These are phyloP conservation scores for Hemichromis elongatus DNA, from an alignment of 2,113 vertebrate species.

Conservation along the genomic window DNA sequence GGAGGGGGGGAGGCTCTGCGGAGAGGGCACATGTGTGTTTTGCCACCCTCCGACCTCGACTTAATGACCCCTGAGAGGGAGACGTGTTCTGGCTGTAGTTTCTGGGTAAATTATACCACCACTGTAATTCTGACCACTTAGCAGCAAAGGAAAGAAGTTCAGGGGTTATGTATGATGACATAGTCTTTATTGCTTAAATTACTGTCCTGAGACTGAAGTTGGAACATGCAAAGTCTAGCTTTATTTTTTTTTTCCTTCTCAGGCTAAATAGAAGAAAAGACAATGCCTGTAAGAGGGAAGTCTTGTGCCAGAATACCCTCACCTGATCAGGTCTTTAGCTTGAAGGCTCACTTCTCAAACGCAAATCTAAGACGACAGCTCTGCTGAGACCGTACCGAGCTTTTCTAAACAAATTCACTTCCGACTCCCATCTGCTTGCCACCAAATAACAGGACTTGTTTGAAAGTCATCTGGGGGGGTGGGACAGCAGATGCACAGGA, in stretches of 20 bases:
- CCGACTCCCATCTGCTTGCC: conserved; percentile 50
- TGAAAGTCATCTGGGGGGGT: conserved; percentile 60
- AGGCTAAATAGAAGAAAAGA: not conserved
- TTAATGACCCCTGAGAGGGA: conserved; percentile 63
- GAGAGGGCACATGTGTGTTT: conserved; percentile 68
- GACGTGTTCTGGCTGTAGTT: conserved; percentile 59
- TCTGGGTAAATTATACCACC: conserved; percentile 47
- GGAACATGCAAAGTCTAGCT: not conserved
- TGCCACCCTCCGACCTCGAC: conserved; percentile 62
- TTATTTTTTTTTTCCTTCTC: not conserved
- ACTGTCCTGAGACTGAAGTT: conserved; percentile 24
- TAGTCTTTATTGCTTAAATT: conserved; percentile 44
- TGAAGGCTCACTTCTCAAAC: not conserved
- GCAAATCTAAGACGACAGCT: not conserved
- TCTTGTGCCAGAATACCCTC: not conserved
- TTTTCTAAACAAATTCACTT: conserved; percentile 54
- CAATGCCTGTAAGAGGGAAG: not conserved
- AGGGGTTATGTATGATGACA: conserved; percentile 56
- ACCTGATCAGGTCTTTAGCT: conserved; percentile 3
- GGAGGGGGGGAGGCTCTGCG: not conserved
- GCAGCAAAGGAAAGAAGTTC: conserved; percentile 52
- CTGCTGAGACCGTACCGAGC: conserved; percentile 7
- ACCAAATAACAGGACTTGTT: conserved; percentile 57
- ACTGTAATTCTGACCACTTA: conserved; percentile 59
- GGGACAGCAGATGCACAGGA: conserved; percentile 72